phyloP scores from a whole-genome alignment of 2,113 vertebrate genomes.

The Monopterus albus region DNA sequence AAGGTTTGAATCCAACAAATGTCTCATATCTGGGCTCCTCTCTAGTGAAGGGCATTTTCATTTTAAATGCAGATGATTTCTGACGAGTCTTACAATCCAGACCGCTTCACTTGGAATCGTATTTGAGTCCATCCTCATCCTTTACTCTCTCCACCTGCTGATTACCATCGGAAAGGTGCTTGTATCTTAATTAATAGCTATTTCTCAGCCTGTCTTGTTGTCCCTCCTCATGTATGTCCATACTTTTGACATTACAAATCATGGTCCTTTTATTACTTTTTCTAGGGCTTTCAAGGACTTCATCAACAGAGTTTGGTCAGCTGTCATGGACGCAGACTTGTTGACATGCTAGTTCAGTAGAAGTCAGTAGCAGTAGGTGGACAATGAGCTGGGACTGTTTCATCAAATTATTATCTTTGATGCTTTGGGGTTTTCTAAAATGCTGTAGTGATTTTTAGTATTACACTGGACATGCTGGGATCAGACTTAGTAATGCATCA shows the following conservation, averaged over 20 bases:
- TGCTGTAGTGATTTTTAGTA: no score
- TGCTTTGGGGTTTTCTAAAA: no score
- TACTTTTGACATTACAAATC: no score
- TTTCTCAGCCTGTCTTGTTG: slow-evolving; percentile 5
- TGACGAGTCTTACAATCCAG: slow-evolving; percentile 6
- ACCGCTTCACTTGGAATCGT: slow-evolving; percentile 8
- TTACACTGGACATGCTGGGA: no score
- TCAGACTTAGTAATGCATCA: no score
- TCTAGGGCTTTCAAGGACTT: neutral
- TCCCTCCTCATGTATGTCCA: neutral
- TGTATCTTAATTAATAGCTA: slow-evolving; percentile 18
- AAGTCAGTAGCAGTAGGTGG: neutral
- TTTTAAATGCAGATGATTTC: slow-evolving; percentile 32
- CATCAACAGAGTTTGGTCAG: no score
- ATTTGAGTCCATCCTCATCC: neutral
- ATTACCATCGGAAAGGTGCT: slow-evolving; percentile 15
- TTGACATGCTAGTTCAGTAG: neutral
- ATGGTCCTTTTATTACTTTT: neutral
- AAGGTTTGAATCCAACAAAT: neutral
- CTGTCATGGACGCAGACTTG: neutral
- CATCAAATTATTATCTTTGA: neutral
- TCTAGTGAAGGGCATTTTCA: slow-evolving; percentile 10
- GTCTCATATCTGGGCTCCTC: neutral
- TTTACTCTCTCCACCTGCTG: slow-evolving; percentile 13
- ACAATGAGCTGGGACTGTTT: neutral